Base-by-base conservation (phyloP, 1,140 invertebrate genomes). In the Aphidius gifuensis region DNA sequence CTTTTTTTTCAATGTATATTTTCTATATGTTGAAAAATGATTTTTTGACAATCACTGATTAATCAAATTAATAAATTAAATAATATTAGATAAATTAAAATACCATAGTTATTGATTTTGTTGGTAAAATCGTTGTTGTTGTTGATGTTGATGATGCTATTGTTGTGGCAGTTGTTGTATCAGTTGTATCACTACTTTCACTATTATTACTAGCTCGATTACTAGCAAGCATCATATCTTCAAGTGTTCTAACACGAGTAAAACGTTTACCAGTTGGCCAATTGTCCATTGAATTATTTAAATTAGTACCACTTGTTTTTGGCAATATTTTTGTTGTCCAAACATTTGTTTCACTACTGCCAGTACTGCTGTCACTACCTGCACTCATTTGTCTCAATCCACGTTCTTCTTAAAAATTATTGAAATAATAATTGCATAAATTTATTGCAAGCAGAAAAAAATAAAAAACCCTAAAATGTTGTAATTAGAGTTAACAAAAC, bases 291-390 rank as follows among this genome's bases (percentile, higher is more conserved):
- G 66, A 64, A 50, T 68, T 74, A 55, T 71, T 71, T 1, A 64
- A 63, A 59, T 72, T 72, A 4, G 51, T 47, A 53, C 62, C 68
- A 42, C 60, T 58, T 6, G 66, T 48, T 54, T 70, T 74, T 9
- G 64, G 67, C 3, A 60, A 65, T 2, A 78, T 66, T 1, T 76
- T 75, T 1, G 77, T 79, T 23, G 77, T 78, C 77, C 79, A 79
- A 9, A 79, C 68, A 54, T 74, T 70, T 2, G 72, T 65, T 7
- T 79, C 77, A 66, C 76, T 79, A 56, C 75, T 79, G 38, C 74
- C 77, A 3, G 77, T 80, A 48, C 76, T 80, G 65, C 75, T 80
- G 48, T 80, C 77, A 57, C 77, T 80, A 61, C 72, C 78, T 53
- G 72, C 78, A 49, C 74, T 79, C 43, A 71, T 74, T 42, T 79